Evolutionary conservation across 2,888 invertebrate species (phyloP), one percentile per base, ranked within the genome.

Genomic region (Nymphalis urticae): DNA sequence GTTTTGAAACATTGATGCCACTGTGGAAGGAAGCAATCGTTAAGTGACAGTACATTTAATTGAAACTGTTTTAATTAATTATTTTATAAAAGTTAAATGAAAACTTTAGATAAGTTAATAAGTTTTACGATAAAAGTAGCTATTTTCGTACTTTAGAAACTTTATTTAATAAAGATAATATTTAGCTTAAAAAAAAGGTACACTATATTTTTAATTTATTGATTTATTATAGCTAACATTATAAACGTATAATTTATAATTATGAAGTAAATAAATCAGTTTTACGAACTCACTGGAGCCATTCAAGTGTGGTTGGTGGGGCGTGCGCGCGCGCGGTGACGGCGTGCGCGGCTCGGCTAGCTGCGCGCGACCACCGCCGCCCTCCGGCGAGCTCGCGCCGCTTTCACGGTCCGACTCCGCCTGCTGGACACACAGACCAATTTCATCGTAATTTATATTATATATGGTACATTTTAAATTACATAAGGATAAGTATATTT

Each of bases 1-100:
- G 79, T 93, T 93, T 88, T 93, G 93, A 80, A 95, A 95, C 93
- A 96, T 94, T 64, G 95, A 95, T 74, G 95, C 95, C 95, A 95
- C 96, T 95, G 93, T 81, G 87, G 79, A n/a, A 78, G 79, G 72
- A 83, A 62, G 62, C 24, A 24, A 27, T 8, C 48, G 50, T 68
- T 69, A 27, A 71, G 48, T 42, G 36, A 19, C 19, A 24, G 16
- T 54, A 13, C 4, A 42, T 42, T 42, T 42, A 4, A 42, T 42
- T 42, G 10, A 10, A 42, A 10, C 42, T 42, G 42, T 42, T 10
- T 42, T 42, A 9, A 42, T 2, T 10, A 42, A 42, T 2, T 42
- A 10, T 42, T 42, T 13, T 13, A 13, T 42, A 10, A 3, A 42
- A 0, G 13, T 42, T 42, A 42, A 13, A 13, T 42, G 0, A 13